phyloP scores from a whole-genome alignment of 1,140 invertebrate genomes.

The Euschistus heros region DNA sequence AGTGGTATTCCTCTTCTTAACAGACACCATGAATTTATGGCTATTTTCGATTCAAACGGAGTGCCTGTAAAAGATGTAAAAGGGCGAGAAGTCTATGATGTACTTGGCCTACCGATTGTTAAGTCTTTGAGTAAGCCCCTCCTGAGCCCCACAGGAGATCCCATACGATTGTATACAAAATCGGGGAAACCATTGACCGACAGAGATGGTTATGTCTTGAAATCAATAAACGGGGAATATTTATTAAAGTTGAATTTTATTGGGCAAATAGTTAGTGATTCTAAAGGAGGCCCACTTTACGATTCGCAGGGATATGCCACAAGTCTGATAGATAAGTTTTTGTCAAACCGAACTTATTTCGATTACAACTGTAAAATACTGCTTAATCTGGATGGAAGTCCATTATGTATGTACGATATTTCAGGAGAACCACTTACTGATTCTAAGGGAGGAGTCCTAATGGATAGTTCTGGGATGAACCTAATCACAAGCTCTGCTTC shows the following conservation, averaged over 20 bases:
- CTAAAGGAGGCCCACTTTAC: background rate
- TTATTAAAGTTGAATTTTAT: background rate
- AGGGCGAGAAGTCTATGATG: background rate
- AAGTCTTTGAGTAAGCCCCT: background rate
- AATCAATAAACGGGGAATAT: background rate
- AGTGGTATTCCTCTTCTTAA: conserved; percentile 6
- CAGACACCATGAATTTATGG: background rate
- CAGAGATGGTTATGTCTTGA: background rate
- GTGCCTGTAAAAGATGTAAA: background rate
- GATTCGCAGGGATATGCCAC: background rate
- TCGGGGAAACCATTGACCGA: conserved; percentile 8
- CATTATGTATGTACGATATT: background rate
- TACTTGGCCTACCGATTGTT: background rate
- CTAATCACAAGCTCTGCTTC: background rate
- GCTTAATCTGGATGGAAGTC: background rate
- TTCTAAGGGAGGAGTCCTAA: background rate
- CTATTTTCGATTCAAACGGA: background rate
- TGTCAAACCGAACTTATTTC: background rate
- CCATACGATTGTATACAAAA: conserved; percentile 6
- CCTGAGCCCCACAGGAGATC: background rate
- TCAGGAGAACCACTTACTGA: conserved; percentile 3
- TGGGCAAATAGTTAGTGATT: background rate
- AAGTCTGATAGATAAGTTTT: background rate
- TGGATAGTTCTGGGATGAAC: background rate
- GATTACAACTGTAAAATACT: background rate